Evolutionary conservation across 2,113 vertebrate species (phyloP), one percentile per base, ranked within the genome.

Genomic region (Mormoops blainvillei): DNA sequence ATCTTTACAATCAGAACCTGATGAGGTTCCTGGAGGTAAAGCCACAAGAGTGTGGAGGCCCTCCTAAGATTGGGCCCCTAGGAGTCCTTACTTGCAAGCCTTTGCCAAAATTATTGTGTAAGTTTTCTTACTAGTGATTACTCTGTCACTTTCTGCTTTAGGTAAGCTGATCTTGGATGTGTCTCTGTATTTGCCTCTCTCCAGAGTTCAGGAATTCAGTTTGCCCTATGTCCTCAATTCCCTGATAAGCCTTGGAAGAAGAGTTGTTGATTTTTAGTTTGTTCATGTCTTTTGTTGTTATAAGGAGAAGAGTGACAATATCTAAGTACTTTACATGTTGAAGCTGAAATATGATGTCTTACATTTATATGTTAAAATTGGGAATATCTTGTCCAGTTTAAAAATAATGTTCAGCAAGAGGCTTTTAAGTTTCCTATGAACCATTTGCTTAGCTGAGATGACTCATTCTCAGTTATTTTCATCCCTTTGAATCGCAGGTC

Each of bases 391-490:
- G 85, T 97, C 87, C 65, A 82, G 87, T 92, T 95, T 94, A 97
- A 97, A 97, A 96, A 95, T 97, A 96, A 95, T 97, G 54, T 97
- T 97, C 36, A 96, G 36, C 87, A 96, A 95, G 92, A 80, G 80
- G 54, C 84, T 95, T 96, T 95, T 90, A 92, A 88, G 81, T 97
- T 97, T 87, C 38, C 38, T 97, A 1, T 89, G 77, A 97, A 77
- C 87, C 65, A 85, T 95, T 97, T 97, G 76, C 95, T 96, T 94
- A 70, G 87, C 92, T 94, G 63, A 94, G 43, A 92, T 97, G 96
- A 96, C 48, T 98, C 92, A 97, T 94, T 86, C 24, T 93, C 45
- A 63, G 87, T 97, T 96, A 96, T 97, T 97, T 97, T 95, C 82
- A 97, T 97, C 81, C 77, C 50, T 96, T 97, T 97, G 87, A 97